phyloP scores from a whole-genome alignment of 2,888 invertebrate species.

The Rhagium mordax region DNA sequence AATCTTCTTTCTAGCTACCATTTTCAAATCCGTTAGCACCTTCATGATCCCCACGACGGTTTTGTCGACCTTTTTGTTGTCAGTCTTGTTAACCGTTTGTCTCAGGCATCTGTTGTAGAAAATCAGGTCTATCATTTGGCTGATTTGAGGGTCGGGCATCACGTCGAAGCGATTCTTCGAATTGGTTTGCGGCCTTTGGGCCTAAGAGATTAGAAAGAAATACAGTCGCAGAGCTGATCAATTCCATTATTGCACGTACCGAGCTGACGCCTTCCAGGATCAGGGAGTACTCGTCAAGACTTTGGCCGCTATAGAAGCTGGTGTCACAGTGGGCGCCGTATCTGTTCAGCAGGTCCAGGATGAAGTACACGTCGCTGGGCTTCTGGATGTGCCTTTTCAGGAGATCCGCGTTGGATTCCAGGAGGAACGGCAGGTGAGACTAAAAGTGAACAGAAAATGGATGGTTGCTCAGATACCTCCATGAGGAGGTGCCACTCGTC shows the following conservation, averaged over 20 bases:
- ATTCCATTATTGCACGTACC: neutral
- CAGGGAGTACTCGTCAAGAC: neutral
- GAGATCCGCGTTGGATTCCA: slow-evolving; percentile 51
- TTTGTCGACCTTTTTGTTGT: slow-evolving; percentile 28
- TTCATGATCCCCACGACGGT: slow-evolving; percentile 37
- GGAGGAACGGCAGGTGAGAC: slow-evolving; percentile 51
- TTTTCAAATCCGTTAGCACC: slow-evolving; percentile 40
- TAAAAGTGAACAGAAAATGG: no score
- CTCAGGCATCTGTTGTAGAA: slow-evolving; percentile 52
- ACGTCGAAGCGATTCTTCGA: neutral
- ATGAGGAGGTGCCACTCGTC: no score
- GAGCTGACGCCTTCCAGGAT: neutral
- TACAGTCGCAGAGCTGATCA: no score
- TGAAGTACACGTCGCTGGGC: slow-evolving; percentile 43
- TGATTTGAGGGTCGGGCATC: slow-evolving; percentile 41
- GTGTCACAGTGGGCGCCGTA: slow-evolving; percentile 20
- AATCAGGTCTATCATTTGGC: slow-evolving; percentile 51
- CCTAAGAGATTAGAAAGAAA: no score
- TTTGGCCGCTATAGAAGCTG: neutral
- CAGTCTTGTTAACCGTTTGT: slow-evolving; percentile 10
- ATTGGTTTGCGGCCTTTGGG: neutral
- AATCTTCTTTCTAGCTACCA: slow-evolving; percentile 49
- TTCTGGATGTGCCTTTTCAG: slow-evolving; percentile 50
- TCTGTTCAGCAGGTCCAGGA: slow-evolving; percentile 31
- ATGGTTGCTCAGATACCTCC: no score